These are phyloP conservation scores for Polydrusus pterygomalis DNA, from an alignment of 2,888 invertebrate species.

Conservation along the genomic window DNA sequence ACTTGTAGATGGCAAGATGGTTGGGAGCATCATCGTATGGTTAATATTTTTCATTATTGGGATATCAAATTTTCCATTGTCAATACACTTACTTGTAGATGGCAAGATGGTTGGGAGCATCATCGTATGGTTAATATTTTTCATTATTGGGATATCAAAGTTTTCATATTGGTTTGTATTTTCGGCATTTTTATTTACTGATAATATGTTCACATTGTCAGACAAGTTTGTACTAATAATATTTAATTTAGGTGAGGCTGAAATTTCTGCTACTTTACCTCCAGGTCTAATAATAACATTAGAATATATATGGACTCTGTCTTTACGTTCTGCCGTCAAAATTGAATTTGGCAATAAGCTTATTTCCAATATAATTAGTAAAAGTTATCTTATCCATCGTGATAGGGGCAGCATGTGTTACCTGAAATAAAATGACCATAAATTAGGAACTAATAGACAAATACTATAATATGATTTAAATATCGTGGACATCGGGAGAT, in stretches of 20 bases:
- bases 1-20: slow-evolving; percentile 28
- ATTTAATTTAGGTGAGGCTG: slow-evolving; percentile 12
- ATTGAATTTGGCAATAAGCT: slow-evolving; percentile 35
- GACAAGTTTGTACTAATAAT: background rate
- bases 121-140: slow-evolving; percentile 15
- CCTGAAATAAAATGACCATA: slow-evolving; percentile 1
- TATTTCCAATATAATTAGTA: slow-evolving; percentile 42
- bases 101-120: too few relatives aligned
- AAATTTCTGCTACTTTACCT: slow-evolving; percentile 26
- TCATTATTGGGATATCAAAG: slow-evolving; percentile 1
- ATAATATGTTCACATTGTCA: background rate
- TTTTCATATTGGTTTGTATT: slow-evolving; percentile 17
- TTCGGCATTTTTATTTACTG: slow-evolving; percentile 10
- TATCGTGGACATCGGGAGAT: slow-evolving; percentile 4
- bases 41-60: too few relatives aligned
- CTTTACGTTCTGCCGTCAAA: slow-evolving; percentile 12
- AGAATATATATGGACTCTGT: slow-evolving; percentile 23
- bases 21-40: too few relatives aligned
- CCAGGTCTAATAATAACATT: slow-evolving; percentile 36
- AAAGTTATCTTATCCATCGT: slow-evolving; percentile 44
- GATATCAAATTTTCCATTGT: too few relatives aligned
- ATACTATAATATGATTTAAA: slow-evolving; percentile 7
- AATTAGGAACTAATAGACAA: slow-evolving; percentile 10
- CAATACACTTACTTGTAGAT: too few relatives aligned
- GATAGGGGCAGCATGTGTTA: slow-evolving; percentile 26